These are phyloP conservation scores for Apodemus sylvaticus DNA, from an alignment of 2,113 vertebrate genomes.

Conservation along the genomic window DNA sequence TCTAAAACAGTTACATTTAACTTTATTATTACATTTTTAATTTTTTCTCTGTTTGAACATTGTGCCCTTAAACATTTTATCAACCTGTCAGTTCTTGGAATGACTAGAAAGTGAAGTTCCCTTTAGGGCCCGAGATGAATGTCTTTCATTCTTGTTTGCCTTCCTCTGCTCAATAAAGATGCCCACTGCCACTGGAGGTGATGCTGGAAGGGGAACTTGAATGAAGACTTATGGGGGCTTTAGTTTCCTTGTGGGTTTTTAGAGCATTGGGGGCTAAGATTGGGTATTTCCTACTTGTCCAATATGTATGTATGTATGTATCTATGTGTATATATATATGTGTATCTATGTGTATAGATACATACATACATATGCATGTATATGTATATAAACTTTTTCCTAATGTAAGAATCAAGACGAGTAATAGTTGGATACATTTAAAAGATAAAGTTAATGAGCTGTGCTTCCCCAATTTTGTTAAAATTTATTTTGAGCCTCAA, in stretches of 20 bases:
- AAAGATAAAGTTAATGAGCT: not conserved
- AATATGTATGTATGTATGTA: not conserved
- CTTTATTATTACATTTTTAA: conserved; percentile 89
- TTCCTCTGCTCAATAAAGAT: conserved; percentile 24
- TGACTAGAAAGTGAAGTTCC: conserved; percentile 77
- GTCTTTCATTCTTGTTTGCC: not conserved
- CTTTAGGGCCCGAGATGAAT: conserved; percentile 61
- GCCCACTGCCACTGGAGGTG: not conserved
- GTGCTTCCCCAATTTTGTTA: conserved; percentile 23
- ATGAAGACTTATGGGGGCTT: not conserved
- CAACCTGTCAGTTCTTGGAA: conserved; percentile 83
- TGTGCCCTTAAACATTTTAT: conserved; percentile 84
- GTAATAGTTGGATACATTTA: conserved; percentile 12
- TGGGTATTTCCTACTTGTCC: not conserved
- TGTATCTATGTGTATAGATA: too few relatives aligned
- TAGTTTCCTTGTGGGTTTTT: not conserved
- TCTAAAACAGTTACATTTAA: conserved; percentile 89
- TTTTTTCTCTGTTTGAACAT: conserved; percentile 86
- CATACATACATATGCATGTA: not conserved
- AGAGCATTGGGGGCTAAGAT: not conserved
- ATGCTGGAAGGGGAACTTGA: conserved; percentile 39
- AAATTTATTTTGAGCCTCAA: not conserved
- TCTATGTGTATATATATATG: not conserved
- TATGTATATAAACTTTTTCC: not conserved
- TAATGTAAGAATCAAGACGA: not conserved